phyloP scores from a whole-genome alignment of 2,113 vertebrate species.

The Tiliqua scincoides region DNA sequence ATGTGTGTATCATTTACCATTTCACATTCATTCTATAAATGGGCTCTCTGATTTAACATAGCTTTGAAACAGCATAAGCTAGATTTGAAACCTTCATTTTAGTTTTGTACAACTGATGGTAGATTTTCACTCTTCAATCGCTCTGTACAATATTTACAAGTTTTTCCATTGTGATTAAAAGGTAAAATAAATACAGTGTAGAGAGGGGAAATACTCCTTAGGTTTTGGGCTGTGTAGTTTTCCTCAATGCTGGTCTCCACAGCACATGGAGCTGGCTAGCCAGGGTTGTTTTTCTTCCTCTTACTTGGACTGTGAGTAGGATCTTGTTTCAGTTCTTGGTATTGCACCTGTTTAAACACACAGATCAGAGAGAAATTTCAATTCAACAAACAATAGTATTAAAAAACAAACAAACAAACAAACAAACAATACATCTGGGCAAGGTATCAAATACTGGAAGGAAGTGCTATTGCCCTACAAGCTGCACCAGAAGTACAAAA shows the following conservation, averaged over 20 bases:
- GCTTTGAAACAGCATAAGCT: slow-evolving; percentile 53
- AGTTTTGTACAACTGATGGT: slow-evolving; percentile 72
- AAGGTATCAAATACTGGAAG: background rate
- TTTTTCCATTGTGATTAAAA: slow-evolving; percentile 73
- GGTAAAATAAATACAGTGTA: slow-evolving; percentile 76
- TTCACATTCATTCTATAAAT: slow-evolving; percentile 38
- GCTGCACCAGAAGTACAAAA: slow-evolving; percentile 74
- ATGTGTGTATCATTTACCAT: slow-evolving; percentile 33
- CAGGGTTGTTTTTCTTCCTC: slow-evolving; percentile 96
- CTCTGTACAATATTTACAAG: slow-evolving; percentile 81
- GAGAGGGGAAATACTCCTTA: slow-evolving; percentile 72
- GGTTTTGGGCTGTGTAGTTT: slow-evolving; percentile 70
- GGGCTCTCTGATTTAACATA: slow-evolving; percentile 36
- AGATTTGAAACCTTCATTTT: slow-evolving; percentile 56
- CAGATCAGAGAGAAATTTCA: slow-evolving; percentile 77
- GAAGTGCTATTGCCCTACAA: slow-evolving; percentile 51
- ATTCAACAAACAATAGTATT: slow-evolving; percentile 60
- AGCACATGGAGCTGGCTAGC: slow-evolving; percentile 79
- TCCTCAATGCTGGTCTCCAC: slow-evolving; percentile 72
- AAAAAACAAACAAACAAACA: too few relatives aligned
- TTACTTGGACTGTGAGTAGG: slow-evolving; percentile 93
- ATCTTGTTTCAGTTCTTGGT: slow-evolving; percentile 95
- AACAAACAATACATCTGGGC: background rate
- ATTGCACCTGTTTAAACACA: slow-evolving; percentile 99
- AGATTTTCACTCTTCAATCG: slow-evolving; percentile 65